Evolutionary conservation across 2,888 invertebrate genomes (phyloP), one percentile per base, ranked within the genome.

Genomic region (Alcis repandata): DNA sequence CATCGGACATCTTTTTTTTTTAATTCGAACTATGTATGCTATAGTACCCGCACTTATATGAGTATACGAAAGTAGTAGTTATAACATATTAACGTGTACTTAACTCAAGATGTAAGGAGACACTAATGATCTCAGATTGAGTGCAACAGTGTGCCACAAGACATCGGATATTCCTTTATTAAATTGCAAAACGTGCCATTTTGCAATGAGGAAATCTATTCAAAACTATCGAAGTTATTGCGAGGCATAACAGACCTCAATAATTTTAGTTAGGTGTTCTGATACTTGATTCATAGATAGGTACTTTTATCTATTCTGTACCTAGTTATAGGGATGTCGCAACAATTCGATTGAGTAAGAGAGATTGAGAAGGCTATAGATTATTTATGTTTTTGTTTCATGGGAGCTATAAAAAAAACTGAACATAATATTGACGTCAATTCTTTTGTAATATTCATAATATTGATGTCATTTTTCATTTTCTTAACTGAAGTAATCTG

Each of bases 111-210:
- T 17, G 36, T 58, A 48, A 48, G 8, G 38, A 32, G 58, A 58
- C 38, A 58, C 38, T 41, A 59, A 59, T 49, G 59, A 49, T 38
- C 36, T 48, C 58, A 51, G 41, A 32, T 19, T 41, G 38, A 52
- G 15, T n/a, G 51, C 51, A 59, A 59, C 51, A 52, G 13, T 38
- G 45, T 52, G 32, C 17, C 15, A 17, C 52, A 52, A 52, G 51
- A 51, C 45, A 52, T 52, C n/a, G 38, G 45, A 33, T 45, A 19
- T 20, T 43, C 19, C 36, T 43, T 43, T 20, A 4, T 17, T 6
- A 10, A 46, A 27, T 59, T 51, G 19, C 41, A 51, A 59, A 59
- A 59, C 32, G 40, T 40, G 17, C 38, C 20, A 15, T 15, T 19
- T 41, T 56, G 43, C 45, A 45, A 17, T 45, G 32, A 56, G 15